phyloP scores from a whole-genome alignment of 2,797 vertebrate species.

The Sebastes nivosus region DNA sequence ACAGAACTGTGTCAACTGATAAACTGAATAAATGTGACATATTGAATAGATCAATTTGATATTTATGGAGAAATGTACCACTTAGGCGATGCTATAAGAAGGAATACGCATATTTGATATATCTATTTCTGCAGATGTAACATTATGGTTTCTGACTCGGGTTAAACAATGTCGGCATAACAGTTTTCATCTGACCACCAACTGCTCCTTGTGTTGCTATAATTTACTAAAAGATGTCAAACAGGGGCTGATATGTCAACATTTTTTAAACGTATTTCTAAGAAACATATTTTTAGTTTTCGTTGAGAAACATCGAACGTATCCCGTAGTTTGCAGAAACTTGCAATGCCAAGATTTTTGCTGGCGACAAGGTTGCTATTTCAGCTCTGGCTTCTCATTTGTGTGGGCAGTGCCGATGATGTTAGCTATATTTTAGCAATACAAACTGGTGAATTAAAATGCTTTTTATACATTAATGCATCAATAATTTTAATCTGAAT shows the following conservation, averaged over 20 bases:
- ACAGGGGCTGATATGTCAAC: not conserved
- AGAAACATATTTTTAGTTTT: not conserved
- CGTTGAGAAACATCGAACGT: not conserved
- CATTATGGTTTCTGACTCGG: not conserved
- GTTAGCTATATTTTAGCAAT: not conserved
- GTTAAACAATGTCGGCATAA: not conserved
- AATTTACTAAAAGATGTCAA: not conserved
- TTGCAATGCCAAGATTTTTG: not conserved
- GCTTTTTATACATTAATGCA: not conserved
- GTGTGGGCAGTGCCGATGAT: not conserved
- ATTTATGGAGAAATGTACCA: not conserved
- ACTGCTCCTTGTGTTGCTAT: not conserved
- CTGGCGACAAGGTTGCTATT: not conserved
- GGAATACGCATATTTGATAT: not conserved
- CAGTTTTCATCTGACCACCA: not conserved
- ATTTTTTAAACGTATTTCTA: not conserved
- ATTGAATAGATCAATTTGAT: not conserved
- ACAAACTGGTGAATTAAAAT: not conserved
- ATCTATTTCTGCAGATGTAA: not conserved
- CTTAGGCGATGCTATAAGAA: not conserved
- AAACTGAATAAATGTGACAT: not conserved
- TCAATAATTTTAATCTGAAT: not conserved
- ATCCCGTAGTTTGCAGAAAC: not conserved
- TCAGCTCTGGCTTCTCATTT: not conserved
- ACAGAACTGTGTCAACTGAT: not conserved